phyloP scores from a whole-genome alignment of 2,113 vertebrate genomes.

The Dolichotis patagonum region DNA sequence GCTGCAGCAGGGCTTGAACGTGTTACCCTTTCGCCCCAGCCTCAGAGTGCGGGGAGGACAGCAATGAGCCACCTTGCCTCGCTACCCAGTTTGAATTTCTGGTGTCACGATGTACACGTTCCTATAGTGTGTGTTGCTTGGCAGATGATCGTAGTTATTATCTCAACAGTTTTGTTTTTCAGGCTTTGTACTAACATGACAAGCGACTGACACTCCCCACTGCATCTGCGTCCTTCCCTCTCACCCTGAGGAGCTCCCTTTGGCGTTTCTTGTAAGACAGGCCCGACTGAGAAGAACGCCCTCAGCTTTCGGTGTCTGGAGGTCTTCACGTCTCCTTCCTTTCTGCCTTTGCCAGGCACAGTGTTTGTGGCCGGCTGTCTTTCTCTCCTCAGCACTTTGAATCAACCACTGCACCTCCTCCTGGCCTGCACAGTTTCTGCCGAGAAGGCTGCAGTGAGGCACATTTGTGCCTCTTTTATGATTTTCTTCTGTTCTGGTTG shows the following conservation, averaged over 20 bases:
- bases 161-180: background rate
- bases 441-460: background rate
- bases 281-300: background rate
- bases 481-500: background rate
- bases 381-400: background rate
- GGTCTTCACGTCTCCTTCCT: background rate
- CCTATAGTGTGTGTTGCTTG: background rate
- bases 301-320: background rate
- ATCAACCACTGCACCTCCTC: no score
- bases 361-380: background rate
- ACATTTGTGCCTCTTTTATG: background rate
- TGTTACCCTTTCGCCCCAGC: background rate
- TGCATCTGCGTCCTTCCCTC: background rate
- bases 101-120: background rate
- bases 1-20: background rate
- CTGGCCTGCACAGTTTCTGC: background rate
- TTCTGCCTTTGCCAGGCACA: background rate
- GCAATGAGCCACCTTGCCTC: background rate
- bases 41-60: background rate
- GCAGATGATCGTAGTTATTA: background rate
- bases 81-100: background rate
- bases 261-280: background rate
- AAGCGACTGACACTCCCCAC: background rate
- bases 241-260: background rate
- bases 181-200: background rate